These are phyloP conservation scores for Beris chalybata DNA, from an alignment of 2,888 invertebrate genomes.

Conservation along the genomic window DNA sequence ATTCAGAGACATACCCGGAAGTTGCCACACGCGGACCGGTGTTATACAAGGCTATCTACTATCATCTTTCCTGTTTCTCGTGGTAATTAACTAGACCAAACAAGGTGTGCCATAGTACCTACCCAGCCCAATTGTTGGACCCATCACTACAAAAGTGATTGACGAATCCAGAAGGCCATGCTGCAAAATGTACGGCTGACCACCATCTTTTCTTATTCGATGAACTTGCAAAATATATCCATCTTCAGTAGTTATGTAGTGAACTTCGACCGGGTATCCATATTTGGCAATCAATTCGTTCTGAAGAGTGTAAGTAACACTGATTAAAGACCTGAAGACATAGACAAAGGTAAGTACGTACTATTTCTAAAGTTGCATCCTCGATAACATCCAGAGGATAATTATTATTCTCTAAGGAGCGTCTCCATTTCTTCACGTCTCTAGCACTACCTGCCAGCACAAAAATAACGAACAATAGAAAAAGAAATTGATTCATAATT, in stretches of 20 bases:
- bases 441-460: too few relatives aligned
- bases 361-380: too few relatives aligned
- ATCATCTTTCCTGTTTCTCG: too few relatives aligned
- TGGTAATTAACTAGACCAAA: too few relatives aligned
- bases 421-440: slow-evolving; percentile 41
- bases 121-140: slow-evolving; percentile 69
- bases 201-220: slow-evolving; percentile 65
- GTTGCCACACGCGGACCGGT: too few relatives aligned
- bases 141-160: slow-evolving; percentile 73
- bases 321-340: too few relatives aligned
- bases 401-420: slow-evolving; percentile 43
- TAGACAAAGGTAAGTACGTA: too few relatives aligned
- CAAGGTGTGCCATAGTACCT: slow-evolving; percentile 31
- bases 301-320: slow-evolving; percentile 45
- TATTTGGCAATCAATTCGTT: slow-evolving; percentile 63
- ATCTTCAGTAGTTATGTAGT: slow-evolving; percentile 69
- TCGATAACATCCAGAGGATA: too few relatives aligned
- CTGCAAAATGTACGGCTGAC: slow-evolving; percentile 61
- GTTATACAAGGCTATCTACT: too few relatives aligned
- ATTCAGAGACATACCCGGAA: too few relatives aligned
- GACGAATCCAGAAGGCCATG: slow-evolving; percentile 76
- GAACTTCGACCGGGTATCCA: slow-evolving; percentile 66
- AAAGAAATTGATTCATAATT: too few relatives aligned
- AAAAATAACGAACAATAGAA: too few relatives aligned
- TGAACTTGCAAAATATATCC: slow-evolving; percentile 78